phyloP scores from a whole-genome alignment of 2,797 vertebrate species.

The Aulostomus chinensis region DNA sequence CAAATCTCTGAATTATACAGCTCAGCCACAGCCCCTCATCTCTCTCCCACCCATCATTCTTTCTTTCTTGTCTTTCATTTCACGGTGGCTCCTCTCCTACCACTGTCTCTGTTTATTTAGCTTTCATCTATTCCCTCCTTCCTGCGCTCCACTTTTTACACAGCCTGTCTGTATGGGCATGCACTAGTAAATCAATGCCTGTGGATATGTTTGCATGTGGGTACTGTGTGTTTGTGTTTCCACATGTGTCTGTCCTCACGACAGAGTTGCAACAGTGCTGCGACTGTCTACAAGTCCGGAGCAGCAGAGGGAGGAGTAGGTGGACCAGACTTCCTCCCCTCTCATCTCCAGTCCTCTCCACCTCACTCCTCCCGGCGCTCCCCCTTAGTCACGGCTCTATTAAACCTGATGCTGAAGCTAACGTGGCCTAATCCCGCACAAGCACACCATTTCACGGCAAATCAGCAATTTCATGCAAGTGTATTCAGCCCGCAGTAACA shows the following conservation, averaged over 20 bases:
- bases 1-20: slow-evolving; percentile 53
- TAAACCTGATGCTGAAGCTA: slow-evolving; percentile 48
- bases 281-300: slow-evolving; percentile 29
- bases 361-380: neutral
- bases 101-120: slow-evolving; percentile 65
- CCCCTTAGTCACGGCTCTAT: slow-evolving; percentile 43
- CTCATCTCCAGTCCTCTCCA: slow-evolving; percentile 11
- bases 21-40: slow-evolving; percentile 34
- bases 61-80: slow-evolving; percentile 43
- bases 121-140: slow-evolving; percentile 66
- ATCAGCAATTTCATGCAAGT: slow-evolving; percentile 79
- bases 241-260: slow-evolving; percentile 48
- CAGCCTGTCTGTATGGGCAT: slow-evolving; percentile 11
- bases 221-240: slow-evolving; percentile 49
- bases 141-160: slow-evolving; percentile 40
- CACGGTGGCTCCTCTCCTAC: slow-evolving; percentile 44
- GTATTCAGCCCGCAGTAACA: slow-evolving; percentile 50
- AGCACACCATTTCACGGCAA: slow-evolving; percentile 79
- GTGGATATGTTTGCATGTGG: slow-evolving; percentile 17
- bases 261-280: slow-evolving; percentile 36
- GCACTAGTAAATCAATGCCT: slow-evolving; percentile 28
- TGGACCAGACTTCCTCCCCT: slow-evolving; percentile 31
- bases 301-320: slow-evolving; percentile 22
- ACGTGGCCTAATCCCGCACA: slow-evolving; percentile 72
- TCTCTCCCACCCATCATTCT: slow-evolving; percentile 20